These are phyloP conservation scores for Mus spicilegus DNA, from an alignment of 2,113 vertebrate species.

Conservation along the genomic window DNA sequence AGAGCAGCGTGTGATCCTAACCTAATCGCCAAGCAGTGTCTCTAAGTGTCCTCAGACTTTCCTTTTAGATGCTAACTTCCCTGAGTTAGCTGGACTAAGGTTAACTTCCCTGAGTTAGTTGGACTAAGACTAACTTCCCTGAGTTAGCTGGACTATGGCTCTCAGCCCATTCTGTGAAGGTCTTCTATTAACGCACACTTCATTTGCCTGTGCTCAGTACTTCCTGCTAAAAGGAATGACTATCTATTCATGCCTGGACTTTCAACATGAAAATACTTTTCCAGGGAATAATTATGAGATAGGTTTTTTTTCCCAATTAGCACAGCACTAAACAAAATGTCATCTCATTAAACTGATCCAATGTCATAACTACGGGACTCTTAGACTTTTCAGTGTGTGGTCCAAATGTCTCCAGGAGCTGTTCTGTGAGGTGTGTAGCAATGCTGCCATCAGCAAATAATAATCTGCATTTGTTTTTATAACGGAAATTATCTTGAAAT, in stretches of 20 bases:
- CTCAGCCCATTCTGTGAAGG: background rate
- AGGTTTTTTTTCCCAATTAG: background rate
- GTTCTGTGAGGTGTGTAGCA: background rate
- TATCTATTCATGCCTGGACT: background rate
- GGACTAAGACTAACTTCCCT: too few species aligned
- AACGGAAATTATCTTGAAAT: background rate
- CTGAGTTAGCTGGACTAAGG: background rate
- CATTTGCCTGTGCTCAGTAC: background rate
- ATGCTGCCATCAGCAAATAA: background rate
- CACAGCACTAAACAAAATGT: background rate
- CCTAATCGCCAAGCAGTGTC: too few species aligned
- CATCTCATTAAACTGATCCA: conserved; percentile 19
- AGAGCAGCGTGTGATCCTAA: background rate
- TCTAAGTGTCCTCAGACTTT: background rate
- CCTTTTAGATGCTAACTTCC: conserved; percentile 18
- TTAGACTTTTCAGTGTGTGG: background rate
- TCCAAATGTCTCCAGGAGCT: background rate
- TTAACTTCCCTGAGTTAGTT: background rate
- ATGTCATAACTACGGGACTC: background rate
- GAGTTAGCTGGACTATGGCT: background rate
- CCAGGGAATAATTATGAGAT: background rate
- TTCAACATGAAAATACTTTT: background rate
- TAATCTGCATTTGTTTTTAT: background rate
- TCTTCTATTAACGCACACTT: conserved; percentile 18
- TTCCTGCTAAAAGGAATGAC: conserved; percentile 5